phyloP scores from a whole-genome alignment of 2,888 invertebrate genomes.

The Lacanobia wlatinum region DNA sequence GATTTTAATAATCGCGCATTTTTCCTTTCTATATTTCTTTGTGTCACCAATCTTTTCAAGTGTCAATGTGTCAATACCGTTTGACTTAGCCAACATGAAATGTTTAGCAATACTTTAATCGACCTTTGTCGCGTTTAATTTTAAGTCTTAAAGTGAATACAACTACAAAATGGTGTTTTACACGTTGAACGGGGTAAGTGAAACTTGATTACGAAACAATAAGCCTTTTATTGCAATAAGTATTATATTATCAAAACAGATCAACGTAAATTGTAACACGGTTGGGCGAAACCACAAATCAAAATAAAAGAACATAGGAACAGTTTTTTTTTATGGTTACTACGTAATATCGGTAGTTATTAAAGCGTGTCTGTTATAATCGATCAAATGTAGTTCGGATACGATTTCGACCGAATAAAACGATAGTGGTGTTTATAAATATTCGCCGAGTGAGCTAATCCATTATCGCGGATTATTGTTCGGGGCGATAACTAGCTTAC shows the following conservation, averaged over 20 bases:
- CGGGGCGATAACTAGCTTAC: conserved; percentile 82
- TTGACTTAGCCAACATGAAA: conserved; percentile 34
- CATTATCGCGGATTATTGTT: conserved; percentile 89
- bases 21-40: conserved; percentile 26
- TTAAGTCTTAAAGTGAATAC: conserved; percentile 37
- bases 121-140: conserved; percentile 38
- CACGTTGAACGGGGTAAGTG: conserved; percentile 60
- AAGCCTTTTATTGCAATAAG: conserved; percentile 27
- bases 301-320: conserved; percentile 47
- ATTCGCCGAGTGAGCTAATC: conserved; percentile 85
- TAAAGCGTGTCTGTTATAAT: conserved; percentile 74
- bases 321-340: conserved; percentile 48
- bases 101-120: conserved; percentile 29
- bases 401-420: conserved; percentile 78
- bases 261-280: conserved; percentile 36
- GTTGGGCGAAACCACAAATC: conserved; percentile 46
- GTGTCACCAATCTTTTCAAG: conserved; percentile 24
- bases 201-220: conserved; percentile 48
- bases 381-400: conserved; percentile 76
- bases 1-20: conserved; percentile 42
- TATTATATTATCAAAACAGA: conserved; percentile 35
- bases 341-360: conserved; percentile 62
- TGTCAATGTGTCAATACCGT: conserved; percentile 32
- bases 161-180: conserved; percentile 50
- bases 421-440: conserved; percentile 88